Evolutionary conservation across 2,113 vertebrate genomes (phyloP).

Genomic region (Lasiurus cinereus): DNA sequence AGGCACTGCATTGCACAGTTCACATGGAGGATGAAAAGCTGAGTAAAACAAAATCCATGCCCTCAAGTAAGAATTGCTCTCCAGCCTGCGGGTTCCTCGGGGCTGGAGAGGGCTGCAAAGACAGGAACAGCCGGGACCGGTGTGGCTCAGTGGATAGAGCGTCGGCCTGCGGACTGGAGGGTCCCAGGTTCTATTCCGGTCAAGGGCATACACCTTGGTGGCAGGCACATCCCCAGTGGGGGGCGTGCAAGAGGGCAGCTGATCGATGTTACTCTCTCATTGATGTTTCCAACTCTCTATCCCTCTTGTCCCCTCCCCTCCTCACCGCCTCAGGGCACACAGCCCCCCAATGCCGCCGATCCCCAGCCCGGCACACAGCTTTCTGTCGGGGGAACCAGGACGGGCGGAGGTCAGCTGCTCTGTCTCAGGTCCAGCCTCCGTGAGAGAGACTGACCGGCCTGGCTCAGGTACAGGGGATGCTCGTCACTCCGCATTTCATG

Average conservation of each 20-base stretch:
- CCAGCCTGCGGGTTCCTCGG: not conserved
- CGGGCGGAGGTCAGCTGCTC: not conserved
- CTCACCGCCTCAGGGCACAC: not conserved
- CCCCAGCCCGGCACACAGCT: not conserved
- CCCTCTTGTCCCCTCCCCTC: not conserved
- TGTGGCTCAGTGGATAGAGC: too few species aligned
- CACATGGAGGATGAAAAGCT: not conserved
- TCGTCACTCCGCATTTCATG: not conserved
- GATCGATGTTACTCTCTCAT: too few species aligned
- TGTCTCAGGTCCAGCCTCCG: not conserved
- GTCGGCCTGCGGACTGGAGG: too few species aligned
- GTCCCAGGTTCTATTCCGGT: too few species aligned
- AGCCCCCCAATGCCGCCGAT: not conserved
- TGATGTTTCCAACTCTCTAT: too few species aligned
- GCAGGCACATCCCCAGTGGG: too few species aligned
- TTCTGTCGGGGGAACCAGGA: not conserved
- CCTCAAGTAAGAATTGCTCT: not conserved
- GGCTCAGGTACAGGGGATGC: not conserved
- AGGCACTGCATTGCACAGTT: not conserved
- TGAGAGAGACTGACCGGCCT: not conserved
- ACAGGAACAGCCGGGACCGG: too few species aligned
- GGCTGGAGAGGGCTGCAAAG: not conserved
- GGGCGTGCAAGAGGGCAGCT: too few species aligned
- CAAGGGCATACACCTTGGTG: too few species aligned
- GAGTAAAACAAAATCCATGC: conserved; percentile 41